These are phyloP conservation scores for Holothuria glaberrima DNA, from an alignment of 35 echinoderm and acorn worm genomes.

Conservation along the genomic window DNA sequence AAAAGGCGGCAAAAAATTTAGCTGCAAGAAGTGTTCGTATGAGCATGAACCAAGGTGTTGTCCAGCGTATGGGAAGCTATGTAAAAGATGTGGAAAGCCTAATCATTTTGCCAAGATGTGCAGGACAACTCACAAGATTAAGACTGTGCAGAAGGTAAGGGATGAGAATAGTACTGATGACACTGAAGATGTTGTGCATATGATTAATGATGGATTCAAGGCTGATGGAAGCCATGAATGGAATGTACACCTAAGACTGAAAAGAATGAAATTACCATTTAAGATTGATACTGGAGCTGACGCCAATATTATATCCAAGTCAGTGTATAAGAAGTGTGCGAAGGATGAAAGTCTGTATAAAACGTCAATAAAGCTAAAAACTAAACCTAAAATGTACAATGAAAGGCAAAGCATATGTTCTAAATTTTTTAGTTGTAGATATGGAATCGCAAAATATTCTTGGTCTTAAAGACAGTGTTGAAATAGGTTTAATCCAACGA, in stretches of 20 bases:
- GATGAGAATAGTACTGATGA: neutral
- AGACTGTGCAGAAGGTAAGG: conserved; percentile 8
- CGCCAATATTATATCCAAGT: conserved; percentile 17
- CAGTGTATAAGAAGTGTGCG: conserved; percentile 14
- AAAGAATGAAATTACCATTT: conserved; percentile 1
- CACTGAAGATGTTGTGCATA: conserved; percentile 28
- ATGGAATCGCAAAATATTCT: conserved; percentile 55
- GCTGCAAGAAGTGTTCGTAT: conserved; percentile 42
- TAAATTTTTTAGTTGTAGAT: conserved; percentile 36
- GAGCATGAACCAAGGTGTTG: conserved; percentile 32
- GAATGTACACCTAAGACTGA: conserved; percentile 18
- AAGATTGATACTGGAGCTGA: conserved; percentile 44
- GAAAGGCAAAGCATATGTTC: neutral
- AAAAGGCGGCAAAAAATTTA: neutral
- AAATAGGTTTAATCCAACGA: conserved; percentile 13
- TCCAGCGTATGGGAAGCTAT: conserved; percentile 49
- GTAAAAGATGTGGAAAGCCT: conserved; percentile 30
- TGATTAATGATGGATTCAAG: conserved; percentile 4
- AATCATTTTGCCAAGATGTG: conserved; percentile 48
- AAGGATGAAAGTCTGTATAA: neutral
- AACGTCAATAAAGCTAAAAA: conserved; percentile 9
- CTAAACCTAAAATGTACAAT: conserved; percentile 1
- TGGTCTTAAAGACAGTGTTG: neutral
- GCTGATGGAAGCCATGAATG: conserved; percentile 26
- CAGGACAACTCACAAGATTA: neutral